phyloP scores from a whole-genome alignment of 1,140 invertebrate genomes.

The Lutraria rhynchaena region DNA sequence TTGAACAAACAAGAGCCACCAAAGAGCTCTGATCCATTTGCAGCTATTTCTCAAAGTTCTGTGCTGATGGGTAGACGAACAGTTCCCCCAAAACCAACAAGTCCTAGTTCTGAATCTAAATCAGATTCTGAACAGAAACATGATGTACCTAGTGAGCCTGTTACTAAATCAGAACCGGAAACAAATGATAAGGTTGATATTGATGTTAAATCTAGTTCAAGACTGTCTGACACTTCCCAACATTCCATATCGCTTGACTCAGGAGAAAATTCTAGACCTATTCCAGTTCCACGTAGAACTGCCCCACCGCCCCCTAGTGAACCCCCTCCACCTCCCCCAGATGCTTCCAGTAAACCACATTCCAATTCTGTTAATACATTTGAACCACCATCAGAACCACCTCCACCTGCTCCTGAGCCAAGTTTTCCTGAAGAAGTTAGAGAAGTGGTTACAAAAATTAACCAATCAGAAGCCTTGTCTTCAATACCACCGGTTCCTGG shows the following conservation, averaged over 20 bases:
- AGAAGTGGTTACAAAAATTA: slow-evolving; percentile 15
- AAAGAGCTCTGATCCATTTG: slow-evolving; percentile 30
- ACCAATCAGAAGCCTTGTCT: background rate
- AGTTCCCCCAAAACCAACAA: background rate
- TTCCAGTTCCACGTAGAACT: slow-evolving; percentile 48
- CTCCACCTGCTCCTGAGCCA: slow-evolving; percentile 14
- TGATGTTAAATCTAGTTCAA: too few relatives aligned
- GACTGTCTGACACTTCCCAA: slow-evolving; percentile 3
- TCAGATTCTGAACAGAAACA: background rate
- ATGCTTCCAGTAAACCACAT: background rate
- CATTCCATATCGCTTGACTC: slow-evolving; percentile 42
- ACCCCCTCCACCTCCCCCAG: slow-evolving; percentile 38
- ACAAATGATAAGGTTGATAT: background rate
- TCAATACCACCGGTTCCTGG: slow-evolving; percentile 16
- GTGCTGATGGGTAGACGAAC: slow-evolving; percentile 14
- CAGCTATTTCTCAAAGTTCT: slow-evolving; percentile 52
- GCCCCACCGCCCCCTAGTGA: slow-evolving; percentile 35
- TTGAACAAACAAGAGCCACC: slow-evolving; percentile 16
- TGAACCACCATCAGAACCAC: slow-evolving; percentile 5
- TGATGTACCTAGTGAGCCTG: background rate
- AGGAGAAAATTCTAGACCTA: slow-evolving; percentile 39
- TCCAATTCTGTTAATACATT: background rate
- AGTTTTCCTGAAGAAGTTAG: slow-evolving; percentile 6
- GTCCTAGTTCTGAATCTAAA: background rate
- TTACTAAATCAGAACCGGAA: background rate